Percentiles rank a stretch among this genome's conserved stretches.
These are phyloP conservation scores for Leucophenga maculata DNA, from an alignment of 2,888 invertebrate species.

Conservation along the genomic window DNA sequence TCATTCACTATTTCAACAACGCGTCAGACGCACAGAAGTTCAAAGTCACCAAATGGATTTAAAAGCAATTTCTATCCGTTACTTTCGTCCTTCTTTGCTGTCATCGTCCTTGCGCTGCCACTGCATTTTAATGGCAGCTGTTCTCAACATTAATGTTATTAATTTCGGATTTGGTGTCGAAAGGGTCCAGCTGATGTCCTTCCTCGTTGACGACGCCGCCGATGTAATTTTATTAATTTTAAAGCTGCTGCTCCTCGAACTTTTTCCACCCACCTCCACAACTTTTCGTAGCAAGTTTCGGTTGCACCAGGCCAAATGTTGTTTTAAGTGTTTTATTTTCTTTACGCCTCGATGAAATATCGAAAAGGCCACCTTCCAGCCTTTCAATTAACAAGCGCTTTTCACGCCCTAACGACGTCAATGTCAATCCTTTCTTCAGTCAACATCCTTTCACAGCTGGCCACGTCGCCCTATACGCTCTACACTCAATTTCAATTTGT, in stretches of 20 bases:
- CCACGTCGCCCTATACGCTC: neutral
- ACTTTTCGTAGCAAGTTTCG: neutral
- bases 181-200: constrained; percentile 36
- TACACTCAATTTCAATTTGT: constrained; percentile 21
- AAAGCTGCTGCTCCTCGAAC: constrained; percentile 12
- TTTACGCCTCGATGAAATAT: neutral
- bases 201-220: neutral
- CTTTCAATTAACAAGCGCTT: constrained; percentile 17
- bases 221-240: constrained; percentile 24
- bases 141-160: constrained; percentile 38
- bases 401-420: constrained; percentile 14
- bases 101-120: neutral
- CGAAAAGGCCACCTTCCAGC: neutral
- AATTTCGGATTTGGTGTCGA: constrained; percentile 37
- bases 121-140: constrained; percentile 37
- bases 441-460: neutral
- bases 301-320: neutral
- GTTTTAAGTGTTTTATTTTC: constrained; percentile 6
- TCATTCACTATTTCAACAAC: neutral
- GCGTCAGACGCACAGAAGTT: neutral
- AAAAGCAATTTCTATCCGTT: neutral
- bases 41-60: too few species aligned
- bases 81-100: neutral
- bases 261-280: neutral
- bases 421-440: constrained; percentile 6